Evolutionary conservation across 2,888 invertebrate species (phyloP), one percentile per base, ranked within the genome.

Genomic region (Leptopilina myrica): DNA sequence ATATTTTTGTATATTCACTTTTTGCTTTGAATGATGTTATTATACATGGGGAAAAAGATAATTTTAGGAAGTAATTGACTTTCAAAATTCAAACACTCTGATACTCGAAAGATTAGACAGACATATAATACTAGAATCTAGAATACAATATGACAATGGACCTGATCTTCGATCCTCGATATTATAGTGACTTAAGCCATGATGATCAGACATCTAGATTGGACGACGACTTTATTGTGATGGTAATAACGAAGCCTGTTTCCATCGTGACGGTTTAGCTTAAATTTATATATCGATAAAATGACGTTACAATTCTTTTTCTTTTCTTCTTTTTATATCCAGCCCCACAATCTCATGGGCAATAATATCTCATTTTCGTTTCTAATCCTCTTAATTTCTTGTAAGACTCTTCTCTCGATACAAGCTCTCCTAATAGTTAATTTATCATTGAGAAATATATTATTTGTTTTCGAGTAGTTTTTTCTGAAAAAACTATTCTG

Each of bases 101-200:
- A 53, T 14, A 69, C 69, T 53, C 26, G 4, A 26, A 69, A 49
- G 7, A 46, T 69, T 69, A 20, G 9, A 49, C 15, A 49, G 6
- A 49, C 49, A 49, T 49, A 12, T 49, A 69, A 49, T 53, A 53
- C 26, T 33, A 69, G 12, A 69, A 33, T 33, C 20, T 20, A 20
- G 20, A 20, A 40, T n/a, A 73, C 26, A 73, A 40, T 77, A 67
- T 78, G 85, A 88, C 85, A 84, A 87, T 87, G 82, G 76, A 78
- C 76, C 76, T 85, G 85, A 87, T 87, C 83, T 85, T 85, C 84
- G 84, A 86, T 87, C 86, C 82, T 87, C 84, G 83, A 85, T 84
- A 78, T 83, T 86, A 84, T 80, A 81, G 78, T 81, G 83, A 43
- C 46, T 11, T 75, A 59, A 56, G 64, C 15, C 79, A 75, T 78